Conservation (phyloP, 2,797 vertebrate species). For the Loriculus beryllinus region DNA sequence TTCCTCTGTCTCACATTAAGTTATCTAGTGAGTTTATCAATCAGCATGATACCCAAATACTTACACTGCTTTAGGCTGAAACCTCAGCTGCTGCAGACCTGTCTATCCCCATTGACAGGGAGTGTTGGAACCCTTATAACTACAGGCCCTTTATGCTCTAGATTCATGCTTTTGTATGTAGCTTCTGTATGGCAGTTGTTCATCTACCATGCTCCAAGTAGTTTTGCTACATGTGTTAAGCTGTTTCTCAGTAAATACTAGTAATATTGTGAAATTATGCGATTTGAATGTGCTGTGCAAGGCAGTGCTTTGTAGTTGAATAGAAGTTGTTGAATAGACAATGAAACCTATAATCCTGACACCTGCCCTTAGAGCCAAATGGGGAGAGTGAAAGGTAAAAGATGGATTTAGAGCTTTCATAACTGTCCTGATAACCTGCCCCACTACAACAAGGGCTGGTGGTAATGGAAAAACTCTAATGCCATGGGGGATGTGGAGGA, state of each 20-base stretch:
- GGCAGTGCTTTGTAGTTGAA: background rate
- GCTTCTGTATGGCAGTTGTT: background rate
- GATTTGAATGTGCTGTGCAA: background rate
- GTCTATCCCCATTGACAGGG: background rate
- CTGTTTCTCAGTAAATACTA: background rate
- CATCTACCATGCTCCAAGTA: background rate
- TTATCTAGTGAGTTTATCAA: background rate
- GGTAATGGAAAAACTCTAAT: background rate
- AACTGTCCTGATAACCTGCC: background rate
- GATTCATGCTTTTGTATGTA: accelerated
- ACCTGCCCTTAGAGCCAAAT: background rate
- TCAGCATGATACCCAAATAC: background rate
- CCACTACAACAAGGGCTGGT: background rate
- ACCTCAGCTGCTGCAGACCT: constrained; percentile 9
- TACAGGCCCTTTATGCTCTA: background rate
- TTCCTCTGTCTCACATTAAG: background rate
- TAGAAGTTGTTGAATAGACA: background rate
- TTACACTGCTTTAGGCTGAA: constrained; percentile 9
- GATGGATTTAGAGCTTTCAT: background rate
- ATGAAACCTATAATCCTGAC: background rate
- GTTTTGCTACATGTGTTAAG: background rate
- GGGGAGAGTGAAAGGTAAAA: background rate
- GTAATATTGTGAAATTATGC: background rate
- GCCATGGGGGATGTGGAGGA: accelerated
- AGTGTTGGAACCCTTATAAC: background rate